Base-by-base conservation (phyloP, 2,888 invertebrate species). In the Agrochola circellaris region DNA sequence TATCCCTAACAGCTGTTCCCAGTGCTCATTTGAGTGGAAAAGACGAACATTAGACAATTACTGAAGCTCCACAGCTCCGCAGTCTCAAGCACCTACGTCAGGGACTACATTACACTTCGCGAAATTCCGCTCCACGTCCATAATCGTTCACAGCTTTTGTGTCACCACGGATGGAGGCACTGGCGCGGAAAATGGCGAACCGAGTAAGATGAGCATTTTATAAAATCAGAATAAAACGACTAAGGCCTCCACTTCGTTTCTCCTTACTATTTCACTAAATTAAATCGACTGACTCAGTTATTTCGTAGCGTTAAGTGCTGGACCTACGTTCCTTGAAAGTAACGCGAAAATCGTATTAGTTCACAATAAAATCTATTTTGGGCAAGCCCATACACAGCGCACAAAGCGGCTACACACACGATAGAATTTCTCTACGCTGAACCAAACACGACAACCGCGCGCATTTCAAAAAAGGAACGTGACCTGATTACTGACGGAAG, bases 401-500 rank as follows among this genome's bases (percentile, higher is more conserved):
- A 90, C 87, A 86, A 87, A 85, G 74, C 60, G 81, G 69, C 77
- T 87, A n/a, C 87, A 84, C 86, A 87, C 84, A 84, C 88, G 86
- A 88, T 89, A 90, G 83, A 90, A 89, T 90, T 87, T 79, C 89
- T 89, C 87, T 90, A 87, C 90, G 89, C 85, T 87, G 87, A 90
- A 90, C 84, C 84, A 88, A 90, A 90, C 89, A 89, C 91, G 91
- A 91, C 90, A 90, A 91, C 91, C 93, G 92, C 92, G 92, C 93
- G 92, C 93, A 91, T 94, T 95, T 94, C 94, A 93, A 95, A 95
- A 95, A 96, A 95, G 93, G 95, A 95, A 95, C 96, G 96, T 96
- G 96, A 95, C 96, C 96, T 94, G 96, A 94, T 95, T 96, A 95
- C 95, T 93, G 94, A 95, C 95, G 94, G 95, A 95, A 95, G 93